A percentile compares a stretch with the other conserved stretches of the same genome.
Conservation (phyloP, 1,140 invertebrate genomes). For the Leucophenga varia region DNA sequence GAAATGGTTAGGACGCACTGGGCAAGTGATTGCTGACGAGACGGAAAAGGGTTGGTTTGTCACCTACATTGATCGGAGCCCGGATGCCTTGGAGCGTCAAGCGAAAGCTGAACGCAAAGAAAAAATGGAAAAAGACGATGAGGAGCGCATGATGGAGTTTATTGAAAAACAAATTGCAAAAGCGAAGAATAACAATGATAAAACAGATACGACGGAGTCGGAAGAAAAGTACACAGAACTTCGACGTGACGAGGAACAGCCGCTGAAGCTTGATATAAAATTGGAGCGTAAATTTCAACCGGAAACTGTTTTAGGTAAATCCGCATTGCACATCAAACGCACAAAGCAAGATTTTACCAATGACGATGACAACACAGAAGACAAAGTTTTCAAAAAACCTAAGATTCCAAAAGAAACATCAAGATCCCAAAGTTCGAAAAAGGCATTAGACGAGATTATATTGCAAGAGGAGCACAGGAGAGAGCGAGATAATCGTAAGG, state of each 20-base stretch:
- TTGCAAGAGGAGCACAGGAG: constrained; percentile 74
- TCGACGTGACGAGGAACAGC: constrained; percentile 73
- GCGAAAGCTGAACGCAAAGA: constrained; percentile 81
- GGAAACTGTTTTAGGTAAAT: constrained; percentile 28
- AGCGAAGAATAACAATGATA: constrained; percentile 62
- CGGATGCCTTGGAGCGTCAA: constrained; percentile 83
- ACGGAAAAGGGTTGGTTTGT: constrained; percentile 99
- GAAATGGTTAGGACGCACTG: constrained; percentile 88
- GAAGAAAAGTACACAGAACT: constrained; percentile 67
- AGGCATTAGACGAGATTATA: constrained; percentile 82
- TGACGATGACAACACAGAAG: constrained; percentile 35
- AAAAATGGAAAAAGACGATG: constrained; percentile 94
- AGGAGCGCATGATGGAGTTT: constrained; percentile 81
- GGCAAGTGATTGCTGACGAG: constrained; percentile 92
- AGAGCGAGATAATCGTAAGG: constrained; percentile 68
- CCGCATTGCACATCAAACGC: constrained; percentile 33
- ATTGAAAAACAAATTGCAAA: constrained; percentile 80
- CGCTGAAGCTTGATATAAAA: constrained; percentile 61
- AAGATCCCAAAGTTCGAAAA: constrained; percentile 31
- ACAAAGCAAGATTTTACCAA: constrained; percentile 1
- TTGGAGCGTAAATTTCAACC: constrained; percentile 38
- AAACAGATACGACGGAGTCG: constrained; percentile 39
- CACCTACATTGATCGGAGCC: constrained; percentile 93
- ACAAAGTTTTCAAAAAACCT: constrained; percentile 51
- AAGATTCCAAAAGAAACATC: constrained; percentile 9